Conservation (phyloP, 1,140 invertebrate genomes). For the Plutomurus gul region DNA sequence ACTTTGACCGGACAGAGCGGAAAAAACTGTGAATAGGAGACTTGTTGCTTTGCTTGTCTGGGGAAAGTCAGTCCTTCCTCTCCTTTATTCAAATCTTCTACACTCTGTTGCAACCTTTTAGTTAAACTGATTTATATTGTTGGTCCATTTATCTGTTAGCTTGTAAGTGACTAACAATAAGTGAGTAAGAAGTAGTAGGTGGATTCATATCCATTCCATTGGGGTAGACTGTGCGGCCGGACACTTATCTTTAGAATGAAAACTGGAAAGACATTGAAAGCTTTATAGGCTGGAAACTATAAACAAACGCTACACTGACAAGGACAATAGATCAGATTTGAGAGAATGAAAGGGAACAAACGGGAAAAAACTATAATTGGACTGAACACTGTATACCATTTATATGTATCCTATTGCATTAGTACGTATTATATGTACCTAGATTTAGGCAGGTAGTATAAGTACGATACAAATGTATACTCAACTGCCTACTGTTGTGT, state of each 20-base stretch:
- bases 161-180: too few species aligned
- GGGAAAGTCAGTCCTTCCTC: not conserved
- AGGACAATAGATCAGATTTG: constrained; percentile 5
- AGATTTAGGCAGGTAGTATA: not conserved
- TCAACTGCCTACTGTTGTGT: too few species aligned
- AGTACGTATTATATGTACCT: not conserved
- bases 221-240: not conserved
- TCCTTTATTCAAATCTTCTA: not conserved
- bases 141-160: not conserved
- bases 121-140: constrained; percentile 19
- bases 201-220: not conserved
- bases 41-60: not conserved
- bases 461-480: too few species aligned
- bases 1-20: not conserved
- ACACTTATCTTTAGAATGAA: not conserved
- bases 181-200: not conserved
- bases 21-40: not conserved
- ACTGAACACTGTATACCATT: not conserved
- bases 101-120: not conserved
- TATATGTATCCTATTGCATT: not conserved
- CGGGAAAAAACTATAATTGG: not conserved
- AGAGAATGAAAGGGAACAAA: not conserved
- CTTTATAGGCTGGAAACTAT: not conserved
- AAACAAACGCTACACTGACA: not conserved
- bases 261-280: not conserved